Evolutionary conservation across 2,113 vertebrate genomes (phyloP), one percentile per base, ranked within the genome.

Genomic region (Enhydra lutris): DNA sequence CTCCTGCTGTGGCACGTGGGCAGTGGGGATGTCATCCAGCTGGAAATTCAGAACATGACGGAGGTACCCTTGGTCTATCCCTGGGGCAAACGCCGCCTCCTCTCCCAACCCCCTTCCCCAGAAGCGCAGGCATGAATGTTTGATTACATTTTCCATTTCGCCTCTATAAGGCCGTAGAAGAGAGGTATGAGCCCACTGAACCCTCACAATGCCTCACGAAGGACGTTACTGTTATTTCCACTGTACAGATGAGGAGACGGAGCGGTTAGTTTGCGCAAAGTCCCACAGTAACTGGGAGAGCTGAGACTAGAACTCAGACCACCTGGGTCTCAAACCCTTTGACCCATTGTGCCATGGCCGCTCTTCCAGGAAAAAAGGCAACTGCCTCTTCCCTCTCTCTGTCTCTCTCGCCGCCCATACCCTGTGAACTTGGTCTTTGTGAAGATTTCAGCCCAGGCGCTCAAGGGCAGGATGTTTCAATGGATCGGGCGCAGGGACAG

Each of bases 391-490:
- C 63, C 57, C 61, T 45, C 57, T 69, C 17, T 24, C n/a, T 47
- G 9, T 47, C 9, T 14, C 23, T 23, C 11, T 47, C 1, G 11
- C 21, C 4, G 5, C 73, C 34, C n/a, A 63, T 71, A 31, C 57
- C 52, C 78, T 34, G 23, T 73, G 69, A 91, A 42, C 90, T 73
- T 50, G 86, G 74, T 52, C 57, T 80, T 61, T 52, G 18, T 23
- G 59, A 57, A 83, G 52, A 73, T 42, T 9, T 36, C 45, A 7
- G 31, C 42, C 39, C 20, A 18, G 67, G 59, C 21, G 1, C 50
- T 59, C 42, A 23, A 1, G 21, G 73, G 36, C 39, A 36, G 45
- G n/a, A 13, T 14, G 29, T 73, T 81, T 52, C 59, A 29, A 10
- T 7, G 63, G 6, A 39, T 34, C 9, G 59, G 42, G 61, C 36